Conservation (phyloP, 2,113 vertebrate genomes). For the Lepus americanus region DNA sequence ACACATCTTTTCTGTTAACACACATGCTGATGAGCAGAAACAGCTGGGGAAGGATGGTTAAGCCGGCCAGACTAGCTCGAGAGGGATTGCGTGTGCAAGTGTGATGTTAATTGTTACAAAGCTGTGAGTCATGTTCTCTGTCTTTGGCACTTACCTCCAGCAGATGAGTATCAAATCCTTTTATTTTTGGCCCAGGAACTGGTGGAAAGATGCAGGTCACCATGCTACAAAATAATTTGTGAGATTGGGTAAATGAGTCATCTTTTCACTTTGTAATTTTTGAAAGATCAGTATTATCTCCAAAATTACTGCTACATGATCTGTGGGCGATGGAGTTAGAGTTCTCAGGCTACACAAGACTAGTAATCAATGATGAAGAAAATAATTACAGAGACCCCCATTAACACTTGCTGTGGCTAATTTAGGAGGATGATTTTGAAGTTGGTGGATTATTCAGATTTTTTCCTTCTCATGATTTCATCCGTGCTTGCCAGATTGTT, state of each 20-base stretch:
- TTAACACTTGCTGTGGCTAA: background rate
- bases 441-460: background rate
- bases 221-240: constrained; percentile 88
- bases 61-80: too few relatives aligned
- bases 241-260: constrained; percentile 50
- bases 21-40: background rate
- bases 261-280: constrained; percentile 32
- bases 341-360: background rate
- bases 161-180: constrained; percentile 95
- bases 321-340: background rate
- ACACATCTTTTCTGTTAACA: background rate
- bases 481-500: background rate
- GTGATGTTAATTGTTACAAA: background rate
- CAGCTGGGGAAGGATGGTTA: background rate
- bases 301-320: background rate
- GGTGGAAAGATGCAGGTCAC: constrained; percentile 94
- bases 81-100: background rate
- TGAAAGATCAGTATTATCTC: constrained; percentile 24
- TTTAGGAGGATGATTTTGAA: background rate
- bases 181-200: constrained; percentile 97
- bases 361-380: background rate
- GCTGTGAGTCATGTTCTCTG: background rate
- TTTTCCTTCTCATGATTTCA: background rate
- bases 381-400: background rate
- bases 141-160: constrained; percentile 90